A percentile compares a stretch with the other conserved stretches of the same genome.
Conservation (phyloP, 2,113 vertebrate genomes). For the Arvicanthis niloticus region DNA sequence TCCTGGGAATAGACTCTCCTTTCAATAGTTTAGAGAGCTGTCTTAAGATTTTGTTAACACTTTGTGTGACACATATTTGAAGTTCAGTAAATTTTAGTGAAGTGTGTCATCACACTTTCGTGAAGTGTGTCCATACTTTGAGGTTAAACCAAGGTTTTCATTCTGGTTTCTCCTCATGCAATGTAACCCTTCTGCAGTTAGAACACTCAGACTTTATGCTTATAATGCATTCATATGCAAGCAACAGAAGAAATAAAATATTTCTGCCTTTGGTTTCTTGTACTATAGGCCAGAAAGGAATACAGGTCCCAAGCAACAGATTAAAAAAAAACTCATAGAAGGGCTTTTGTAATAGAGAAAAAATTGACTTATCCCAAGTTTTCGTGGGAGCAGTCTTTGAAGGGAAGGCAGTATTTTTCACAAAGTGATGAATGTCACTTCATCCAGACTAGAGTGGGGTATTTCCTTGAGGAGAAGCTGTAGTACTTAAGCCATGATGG, state of each 20-base stretch:
- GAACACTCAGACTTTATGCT: background rate
- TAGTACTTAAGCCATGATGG: too few relatives aligned
- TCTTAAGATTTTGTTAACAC: background rate
- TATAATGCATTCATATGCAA: background rate
- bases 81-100: background rate
- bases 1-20: background rate
- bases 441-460: too few relatives aligned
- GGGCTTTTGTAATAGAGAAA: background rate
- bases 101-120: background rate
- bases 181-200: background rate
- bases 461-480: background rate
- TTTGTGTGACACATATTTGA: background rate
- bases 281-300: background rate
- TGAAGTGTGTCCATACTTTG: background rate
- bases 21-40: background rate
- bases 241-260: background rate
- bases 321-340: background rate
- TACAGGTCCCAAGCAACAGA: background rate
- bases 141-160: background rate
- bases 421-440: background rate
- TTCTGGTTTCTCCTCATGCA: background rate
- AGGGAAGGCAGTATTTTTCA: background rate
- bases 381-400: background rate
- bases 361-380: background rate
- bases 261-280: background rate